Base-by-base conservation (phyloP, 2,888 invertebrate genomes). In the Keiferia lycopersicella region DNA sequence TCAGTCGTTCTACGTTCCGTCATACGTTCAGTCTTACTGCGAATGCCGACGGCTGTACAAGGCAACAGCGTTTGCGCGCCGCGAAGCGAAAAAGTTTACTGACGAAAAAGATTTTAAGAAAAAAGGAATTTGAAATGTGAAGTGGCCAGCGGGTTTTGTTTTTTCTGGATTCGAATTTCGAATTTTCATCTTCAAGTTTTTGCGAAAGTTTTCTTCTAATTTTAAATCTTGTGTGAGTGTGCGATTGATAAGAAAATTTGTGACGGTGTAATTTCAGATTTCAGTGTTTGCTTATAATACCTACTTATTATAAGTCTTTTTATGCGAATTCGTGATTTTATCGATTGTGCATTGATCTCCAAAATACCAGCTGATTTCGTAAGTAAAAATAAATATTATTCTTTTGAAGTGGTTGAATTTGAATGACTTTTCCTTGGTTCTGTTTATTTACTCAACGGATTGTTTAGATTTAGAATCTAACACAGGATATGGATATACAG, bases 31-130 rank as follows among this genome's bases (percentile, higher is more conserved):
- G 56, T 56, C 56, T 26, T 30, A 56, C 26, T n/a, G 11, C 56
- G 56, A 56, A 56, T 34, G n/a, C 56, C 56, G 56, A 10, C 26
- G 30, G 30, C 56, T 56, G 30, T 22, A 56, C 56, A 26, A 56
- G 30, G 26, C 30, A 0, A 11, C 12, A 56, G 56, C 56, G 56
- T 30, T 30, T 14, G 56, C 51, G 12, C 56, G 56, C 56, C 30
- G 3, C 56, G 12, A 1, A 22, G 18, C 56, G 56, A 56, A 56
- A 56, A 56, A 56, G 56, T 56, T 56, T 34, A n/a, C 3, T n/a
- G 56, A n/a, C n/a, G 26, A 30, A 56, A 30, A 34, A 56, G 18
- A 20, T 50, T 50, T 50, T 41, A 41, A 14, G 11, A 1, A 41
- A 41, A n/a, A 41, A 12, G 41, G n/a, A 39, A 1, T 39, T 11